These are phyloP conservation scores for Calypte anna DNA, from an alignment of 2,113 vertebrate genomes.

Conservation along the genomic window DNA sequence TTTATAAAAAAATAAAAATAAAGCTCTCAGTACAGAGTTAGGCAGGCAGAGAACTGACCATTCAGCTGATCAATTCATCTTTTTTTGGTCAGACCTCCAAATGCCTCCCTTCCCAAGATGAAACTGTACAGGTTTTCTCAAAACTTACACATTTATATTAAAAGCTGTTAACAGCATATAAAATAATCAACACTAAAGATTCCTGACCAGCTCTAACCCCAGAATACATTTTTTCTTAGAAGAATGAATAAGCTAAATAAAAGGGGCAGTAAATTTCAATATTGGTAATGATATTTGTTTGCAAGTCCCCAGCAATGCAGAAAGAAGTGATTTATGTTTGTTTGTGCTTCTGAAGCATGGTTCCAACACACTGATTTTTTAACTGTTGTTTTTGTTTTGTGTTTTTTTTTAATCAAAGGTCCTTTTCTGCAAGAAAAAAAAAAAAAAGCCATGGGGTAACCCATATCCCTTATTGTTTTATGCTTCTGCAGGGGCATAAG, in stretches of 20 bases:
- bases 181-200: not conserved
- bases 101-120: not conserved
- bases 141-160: not conserved
- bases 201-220: not conserved
- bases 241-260: not conserved
- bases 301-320: not conserved
- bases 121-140: not conserved
- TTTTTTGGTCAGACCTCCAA: not conserved
- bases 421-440: not conserved
- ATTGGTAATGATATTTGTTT: not conserved
- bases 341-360: not conserved
- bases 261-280: not conserved
- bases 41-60: not conserved
- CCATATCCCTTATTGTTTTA: not conserved
- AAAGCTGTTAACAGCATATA: not conserved
- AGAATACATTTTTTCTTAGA: not conserved
- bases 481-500: not conserved
- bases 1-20: not conserved
- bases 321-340: not conserved
- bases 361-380: not conserved
- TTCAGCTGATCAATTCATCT: fast-evolving
- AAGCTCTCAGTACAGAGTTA: not conserved
- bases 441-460: not conserved
- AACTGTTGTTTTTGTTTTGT: not conserved
- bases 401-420: not conserved